Evolutionary conservation across 2,113 vertebrate species (phyloP).

Genomic region (Pleuronectes platessa): DNA sequence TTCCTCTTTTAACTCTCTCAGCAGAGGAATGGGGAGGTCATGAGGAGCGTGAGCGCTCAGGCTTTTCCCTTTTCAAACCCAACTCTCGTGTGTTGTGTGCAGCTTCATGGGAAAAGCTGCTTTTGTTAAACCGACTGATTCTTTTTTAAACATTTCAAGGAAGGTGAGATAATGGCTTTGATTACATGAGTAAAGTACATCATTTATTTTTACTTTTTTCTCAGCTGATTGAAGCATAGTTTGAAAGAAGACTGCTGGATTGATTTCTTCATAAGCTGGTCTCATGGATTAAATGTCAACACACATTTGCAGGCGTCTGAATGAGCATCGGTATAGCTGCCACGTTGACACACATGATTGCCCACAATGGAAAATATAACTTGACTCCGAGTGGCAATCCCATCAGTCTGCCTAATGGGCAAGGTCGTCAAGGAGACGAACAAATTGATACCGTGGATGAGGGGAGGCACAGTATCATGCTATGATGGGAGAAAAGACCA

Average conservation of each 20-base stretch:
- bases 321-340: slow-evolving; percentile 30
- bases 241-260: background rate
- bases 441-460: slow-evolving; percentile 38
- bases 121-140: slow-evolving; percentile 34
- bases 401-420: slow-evolving; percentile 60
- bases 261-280: background rate
- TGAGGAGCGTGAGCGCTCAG: slow-evolving; percentile 25
- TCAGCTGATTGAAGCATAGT: background rate
- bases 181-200: slow-evolving; percentile 1
- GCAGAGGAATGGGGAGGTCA: slow-evolving; percentile 60
- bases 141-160: slow-evolving; percentile 17
- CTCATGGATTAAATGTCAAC: slow-evolving; percentile 8
- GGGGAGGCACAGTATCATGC: slow-evolving; percentile 11
- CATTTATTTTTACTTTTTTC: background rate
- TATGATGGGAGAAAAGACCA: slow-evolving; percentile 8
- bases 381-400: slow-evolving; percentile 51
- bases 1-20: slow-evolving; percentile 46
- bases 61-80: slow-evolving; percentile 33
- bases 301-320: slow-evolving; percentile 6
- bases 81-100: slow-evolving; percentile 19
- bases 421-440: slow-evolving; percentile 54
- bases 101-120: background rate
- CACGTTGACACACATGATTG: slow-evolving; percentile 30
- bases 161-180: slow-evolving; percentile 4
- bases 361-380: slow-evolving; percentile 38